phyloP scores from a whole-genome alignment of 2,888 invertebrate genomes.

The Ptychoptera contaminata region DNA sequence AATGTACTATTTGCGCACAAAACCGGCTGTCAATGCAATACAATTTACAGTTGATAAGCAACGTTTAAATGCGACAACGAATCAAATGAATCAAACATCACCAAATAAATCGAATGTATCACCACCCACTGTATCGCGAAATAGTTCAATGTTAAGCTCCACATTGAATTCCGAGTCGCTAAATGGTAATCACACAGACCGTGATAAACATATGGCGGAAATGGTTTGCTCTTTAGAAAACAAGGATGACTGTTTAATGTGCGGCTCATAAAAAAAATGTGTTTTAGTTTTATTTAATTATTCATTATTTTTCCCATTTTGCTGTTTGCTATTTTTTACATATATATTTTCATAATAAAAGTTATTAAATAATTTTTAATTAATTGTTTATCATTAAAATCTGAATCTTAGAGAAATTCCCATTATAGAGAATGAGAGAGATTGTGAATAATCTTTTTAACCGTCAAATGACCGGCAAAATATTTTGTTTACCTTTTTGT shows the following conservation, averaged over 20 bases:
- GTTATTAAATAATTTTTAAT: no score
- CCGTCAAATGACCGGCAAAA: no score
- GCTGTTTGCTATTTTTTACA: no score
- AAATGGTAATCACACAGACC: constrained; percentile 21
- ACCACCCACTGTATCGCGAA: background rate
- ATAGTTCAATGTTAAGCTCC: constrained; percentile 11
- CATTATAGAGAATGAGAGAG: no score
- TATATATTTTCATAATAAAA: no score
- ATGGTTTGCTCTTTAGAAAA: constrained; percentile 78
- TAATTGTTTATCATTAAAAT: no score
- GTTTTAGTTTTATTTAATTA: no score
- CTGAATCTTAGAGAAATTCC: no score
- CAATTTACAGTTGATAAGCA: constrained; percentile 95
- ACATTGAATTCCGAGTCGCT: constrained; percentile 20
- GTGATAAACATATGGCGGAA: constrained; percentile 47
- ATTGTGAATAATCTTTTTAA: no score
- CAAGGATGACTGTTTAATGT: constrained; percentile 75
- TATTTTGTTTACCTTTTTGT: no score
- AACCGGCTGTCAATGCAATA: constrained; percentile 90
- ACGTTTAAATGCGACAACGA: constrained; percentile 29
- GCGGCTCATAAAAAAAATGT: constrained; percentile 54
- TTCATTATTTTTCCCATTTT: no score
- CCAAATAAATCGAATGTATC: background rate
- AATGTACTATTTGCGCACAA: constrained; percentile 96
- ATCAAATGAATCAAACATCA: background rate